Evolutionary conservation across 2,888 invertebrate species (phyloP), one percentile per base, ranked within the genome.

Genomic region (Acholoe squamosa): DNA sequence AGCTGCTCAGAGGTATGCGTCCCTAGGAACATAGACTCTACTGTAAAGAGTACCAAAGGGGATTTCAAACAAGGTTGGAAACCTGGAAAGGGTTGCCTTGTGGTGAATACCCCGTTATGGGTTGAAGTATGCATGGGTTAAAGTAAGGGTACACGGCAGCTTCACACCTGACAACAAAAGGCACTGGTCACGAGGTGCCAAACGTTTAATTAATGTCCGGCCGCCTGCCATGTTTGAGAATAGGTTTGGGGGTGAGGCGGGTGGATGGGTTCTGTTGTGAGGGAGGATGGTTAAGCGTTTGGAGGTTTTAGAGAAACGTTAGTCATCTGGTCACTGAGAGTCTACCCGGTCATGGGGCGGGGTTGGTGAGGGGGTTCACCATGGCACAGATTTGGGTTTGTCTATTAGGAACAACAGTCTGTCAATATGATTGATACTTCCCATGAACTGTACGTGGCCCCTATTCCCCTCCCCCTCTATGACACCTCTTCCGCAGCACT

Each of bases 131-230:
- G n/a, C n/a, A n/a, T n/a, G n/a, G 43, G 43, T 43, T 43, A 43
- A 43, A n/a, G 61, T 61, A 61, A 0, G 22, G n/a, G 61, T 7
- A n/a, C n/a, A 3, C 12, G n/a, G 61, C 61, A 61, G 76, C 76
- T 10, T 43, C 80, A 80, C 80, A 80, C 80, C 80, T 80, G 80
- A 7, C 43, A 19, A 80, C 80, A 80, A 80, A 28, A 34, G 80
- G 34, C 80, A 0, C 80, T 80, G 34, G 80, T 80, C 80, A 80
- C 80, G 80, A 80, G 80, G 80, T 43, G 80, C 33, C 80, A 80
- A 80, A 10, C 80, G 43, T 80, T 16, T 80, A 43, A 80, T 80
- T 80, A 80, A 43, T 80, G 80, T 80, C 34, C 80, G 80, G 34
- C 33, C 34, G 33, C 76, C n/a, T 76, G 31, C 25, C 80, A 19